Evolutionary conservation across 2,888 invertebrate species (phyloP).

Genomic region (Sericinus montela): DNA sequence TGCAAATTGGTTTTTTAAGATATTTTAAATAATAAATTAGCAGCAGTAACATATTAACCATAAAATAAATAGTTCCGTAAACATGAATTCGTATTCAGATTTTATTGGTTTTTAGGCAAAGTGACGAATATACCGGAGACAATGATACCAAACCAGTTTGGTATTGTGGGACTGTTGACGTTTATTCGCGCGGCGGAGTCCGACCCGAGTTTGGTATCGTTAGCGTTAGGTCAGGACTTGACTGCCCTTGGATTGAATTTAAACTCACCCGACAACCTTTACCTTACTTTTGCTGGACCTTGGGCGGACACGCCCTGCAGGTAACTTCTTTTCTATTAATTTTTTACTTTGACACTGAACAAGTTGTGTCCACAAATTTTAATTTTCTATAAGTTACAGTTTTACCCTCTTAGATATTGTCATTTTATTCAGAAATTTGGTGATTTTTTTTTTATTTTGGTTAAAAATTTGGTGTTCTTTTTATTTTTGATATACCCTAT

Average conservation of each 20-base stretch:
- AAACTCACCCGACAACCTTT: conserved; percentile 98
- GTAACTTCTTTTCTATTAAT: conserved; percentile 38
- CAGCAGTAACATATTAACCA: conserved; percentile 2
- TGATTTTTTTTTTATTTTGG: no score
- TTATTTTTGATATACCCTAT: no score
- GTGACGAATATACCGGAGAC: conserved; percentile 98
- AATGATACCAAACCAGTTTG: conserved; percentile 99
- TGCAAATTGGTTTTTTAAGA: neutral
- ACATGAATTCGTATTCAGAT: conserved; percentile 13
- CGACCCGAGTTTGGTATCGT: conserved; percentile 96
- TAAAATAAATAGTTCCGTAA: conserved; percentile 22
- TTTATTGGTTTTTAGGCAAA: conserved; percentile 82
- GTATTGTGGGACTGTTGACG: conserved; percentile 98
- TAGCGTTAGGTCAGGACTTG: conserved; percentile 98
- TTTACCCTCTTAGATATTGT: no score
- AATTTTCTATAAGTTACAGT: no score
- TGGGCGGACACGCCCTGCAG: conserved; percentile 98
- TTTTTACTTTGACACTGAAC: no score
- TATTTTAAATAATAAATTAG: neutral
- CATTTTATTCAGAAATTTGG: no score
- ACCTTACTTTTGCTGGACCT: conserved; percentile 99
- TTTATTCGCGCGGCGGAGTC: conserved; percentile 99
- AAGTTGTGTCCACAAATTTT: no score
- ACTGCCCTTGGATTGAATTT: conserved; percentile 98
- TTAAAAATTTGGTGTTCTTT: no score